A percentile compares a stretch with the other conserved stretches of the same genome.
phyloP scores from a whole-genome alignment of 2,113 vertebrate species.

The Scalopus aquaticus region DNA sequence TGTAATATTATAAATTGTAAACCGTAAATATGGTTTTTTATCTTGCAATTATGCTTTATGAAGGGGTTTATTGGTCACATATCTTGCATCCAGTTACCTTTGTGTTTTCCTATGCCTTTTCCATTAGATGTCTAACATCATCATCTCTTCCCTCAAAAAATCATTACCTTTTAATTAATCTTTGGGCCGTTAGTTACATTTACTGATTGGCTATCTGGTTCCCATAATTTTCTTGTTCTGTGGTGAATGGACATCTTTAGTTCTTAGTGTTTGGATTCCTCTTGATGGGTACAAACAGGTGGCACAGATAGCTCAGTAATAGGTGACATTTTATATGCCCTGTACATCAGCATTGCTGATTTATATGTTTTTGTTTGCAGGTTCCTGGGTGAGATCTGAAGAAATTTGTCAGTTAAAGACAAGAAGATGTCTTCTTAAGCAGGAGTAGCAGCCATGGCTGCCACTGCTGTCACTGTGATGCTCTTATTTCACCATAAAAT shows the following conservation, averaged over 20 bases:
- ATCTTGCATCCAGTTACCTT: slow-evolving; percentile 8
- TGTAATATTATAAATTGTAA: background rate
- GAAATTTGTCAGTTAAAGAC: background rate
- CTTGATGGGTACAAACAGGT: background rate
- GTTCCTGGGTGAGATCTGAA: slow-evolving; percentile 18
- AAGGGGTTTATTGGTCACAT: background rate
- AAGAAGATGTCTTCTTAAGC: slow-evolving; percentile 16
- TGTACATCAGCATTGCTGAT: background rate
- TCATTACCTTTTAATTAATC: background rate
- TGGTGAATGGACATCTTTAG: background rate
- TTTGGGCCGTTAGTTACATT: slow-evolving; percentile 23
- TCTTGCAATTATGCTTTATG: slow-evolving; percentile 17
- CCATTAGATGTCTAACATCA: background rate
- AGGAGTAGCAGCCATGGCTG: background rate
- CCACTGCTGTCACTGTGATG: background rate
- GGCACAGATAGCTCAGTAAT: background rate
- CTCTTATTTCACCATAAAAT: background rate
- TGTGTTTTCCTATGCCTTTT: slow-evolving; percentile 5
- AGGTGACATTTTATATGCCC: background rate
- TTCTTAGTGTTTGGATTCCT: background rate
- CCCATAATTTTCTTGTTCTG: background rate
- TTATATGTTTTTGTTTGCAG: slow-evolving; percentile 8
- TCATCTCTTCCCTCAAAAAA: background rate
- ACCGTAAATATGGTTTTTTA: background rate
- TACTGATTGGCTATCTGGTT: slow-evolving; percentile 1